Conservation (phyloP, 1,140 invertebrate species). For the Acyrthosiphon pisum region DNA sequence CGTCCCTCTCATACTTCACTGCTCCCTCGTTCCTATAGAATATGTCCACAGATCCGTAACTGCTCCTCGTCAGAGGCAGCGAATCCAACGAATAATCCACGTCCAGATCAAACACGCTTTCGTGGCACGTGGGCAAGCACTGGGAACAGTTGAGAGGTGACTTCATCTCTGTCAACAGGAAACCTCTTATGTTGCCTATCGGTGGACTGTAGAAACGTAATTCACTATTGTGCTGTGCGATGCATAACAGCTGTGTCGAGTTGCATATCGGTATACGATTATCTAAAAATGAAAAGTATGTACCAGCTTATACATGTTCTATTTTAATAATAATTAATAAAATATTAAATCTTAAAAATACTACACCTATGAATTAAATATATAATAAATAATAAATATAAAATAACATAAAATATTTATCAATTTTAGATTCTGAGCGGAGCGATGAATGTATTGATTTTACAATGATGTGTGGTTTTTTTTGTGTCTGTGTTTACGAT, state of each 20-base stretch:
- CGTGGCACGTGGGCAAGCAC: conserved; percentile 61
- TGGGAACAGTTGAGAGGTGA: conserved; percentile 60
- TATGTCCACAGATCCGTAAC: conserved; percentile 60
- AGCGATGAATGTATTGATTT: no score
- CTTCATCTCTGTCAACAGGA: conserved; percentile 53
- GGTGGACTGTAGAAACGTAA: conserved; percentile 60
- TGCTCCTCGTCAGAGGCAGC: conserved; percentile 56
- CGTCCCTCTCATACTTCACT: conserved; percentile 61
- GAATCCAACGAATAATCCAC: conserved; percentile 59
- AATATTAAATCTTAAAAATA: no score
- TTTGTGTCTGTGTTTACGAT: no score
- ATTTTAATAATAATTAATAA: background rate
- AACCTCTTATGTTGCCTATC: conserved; percentile 58
- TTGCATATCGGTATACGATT: conserved; percentile 60
- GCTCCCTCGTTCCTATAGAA: conserved; percentile 61
- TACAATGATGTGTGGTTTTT: no score
- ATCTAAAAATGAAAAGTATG: conserved; percentile 45
- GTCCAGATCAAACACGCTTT: conserved; percentile 60
- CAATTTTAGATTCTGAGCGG: background rate
- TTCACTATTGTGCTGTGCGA: conserved; percentile 59
- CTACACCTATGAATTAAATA: no score
- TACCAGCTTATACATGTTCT: background rate
- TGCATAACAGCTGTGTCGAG: conserved; percentile 59
- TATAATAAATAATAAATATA: background rate
- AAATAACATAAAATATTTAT: background rate